These are phyloP conservation scores for Limnephilus auricula DNA, from an alignment of 2,888 invertebrate genomes.

Conservation along the genomic window DNA sequence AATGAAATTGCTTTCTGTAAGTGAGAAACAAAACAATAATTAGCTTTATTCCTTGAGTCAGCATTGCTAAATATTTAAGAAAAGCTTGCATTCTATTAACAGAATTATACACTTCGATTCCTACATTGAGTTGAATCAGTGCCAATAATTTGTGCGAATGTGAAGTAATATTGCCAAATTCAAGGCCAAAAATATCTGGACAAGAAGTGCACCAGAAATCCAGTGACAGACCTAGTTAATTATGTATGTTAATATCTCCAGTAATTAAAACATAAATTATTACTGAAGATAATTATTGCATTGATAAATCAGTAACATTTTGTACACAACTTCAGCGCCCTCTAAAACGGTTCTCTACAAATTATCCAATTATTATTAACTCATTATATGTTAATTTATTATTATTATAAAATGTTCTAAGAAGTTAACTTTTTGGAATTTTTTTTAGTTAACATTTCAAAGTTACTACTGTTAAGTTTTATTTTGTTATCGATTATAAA, in stretches of 20 bases:
- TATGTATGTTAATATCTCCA: neutral
- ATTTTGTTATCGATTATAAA: too few relatives aligned
- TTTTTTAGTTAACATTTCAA: too few relatives aligned
- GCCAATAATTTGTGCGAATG: neutral
- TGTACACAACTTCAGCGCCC: too few relatives aligned
- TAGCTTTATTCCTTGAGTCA: neutral
- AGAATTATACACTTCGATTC: neutral
- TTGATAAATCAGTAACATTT: neutral
- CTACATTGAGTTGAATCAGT: neutral
- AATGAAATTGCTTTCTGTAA: too few relatives aligned
- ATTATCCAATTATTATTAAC: too few relatives aligned
- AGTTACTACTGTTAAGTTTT: too few relatives aligned
- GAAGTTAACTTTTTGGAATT: too few relatives aligned
- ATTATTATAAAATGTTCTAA: too few relatives aligned
- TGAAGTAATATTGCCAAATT: neutral
- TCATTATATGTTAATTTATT: too few relatives aligned
- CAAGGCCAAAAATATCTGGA: neutral
- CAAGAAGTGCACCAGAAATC: neutral
- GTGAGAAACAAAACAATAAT: too few relatives aligned
- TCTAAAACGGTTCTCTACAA: too few relatives aligned
- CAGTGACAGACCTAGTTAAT: neutral
- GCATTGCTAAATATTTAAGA: neutral
- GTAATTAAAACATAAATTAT: too few relatives aligned
- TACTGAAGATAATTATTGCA: neutral
- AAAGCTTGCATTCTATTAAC: neutral